Evolutionary conservation across 2,888 invertebrate species (phyloP).

Genomic region (Sericinus montela): DNA sequence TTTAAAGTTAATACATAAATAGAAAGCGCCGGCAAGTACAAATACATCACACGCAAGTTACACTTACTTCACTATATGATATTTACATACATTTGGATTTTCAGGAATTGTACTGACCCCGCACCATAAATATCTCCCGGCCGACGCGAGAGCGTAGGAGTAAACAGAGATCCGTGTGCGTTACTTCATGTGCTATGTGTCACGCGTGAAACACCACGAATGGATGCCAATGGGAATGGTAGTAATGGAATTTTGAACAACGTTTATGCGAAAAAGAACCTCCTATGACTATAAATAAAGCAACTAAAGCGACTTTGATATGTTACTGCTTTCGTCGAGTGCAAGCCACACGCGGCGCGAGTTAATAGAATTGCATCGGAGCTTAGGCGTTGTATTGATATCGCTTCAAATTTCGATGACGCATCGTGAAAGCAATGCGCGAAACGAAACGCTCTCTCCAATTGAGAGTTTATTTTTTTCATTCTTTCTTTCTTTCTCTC

Average conservation of each 20-base stretch:
- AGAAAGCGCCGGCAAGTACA: not conserved
- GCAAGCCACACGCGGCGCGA: conserved; percentile 38
- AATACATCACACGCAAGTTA: conserved; percentile 5
- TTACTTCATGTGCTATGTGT: conserved; percentile 45
- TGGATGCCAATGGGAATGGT: conserved; percentile 41
- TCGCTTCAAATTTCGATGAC: conserved; percentile 9
- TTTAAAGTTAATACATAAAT: not conserved
- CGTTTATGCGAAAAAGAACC: conserved; percentile 73
- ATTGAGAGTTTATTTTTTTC: no score
- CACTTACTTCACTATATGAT: conserved; percentile 14
- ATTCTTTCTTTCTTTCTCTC: conserved; percentile 41
- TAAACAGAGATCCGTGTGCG: not conserved
- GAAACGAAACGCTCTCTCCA: no score
- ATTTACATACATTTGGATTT: conserved; percentile 8
- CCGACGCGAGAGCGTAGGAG: not conserved
- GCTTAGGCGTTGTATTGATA: conserved; percentile 1
- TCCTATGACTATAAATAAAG: conserved; percentile 38
- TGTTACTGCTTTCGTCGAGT: conserved; percentile 61
- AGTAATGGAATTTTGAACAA: conserved; percentile 68
- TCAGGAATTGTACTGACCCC: not conserved
- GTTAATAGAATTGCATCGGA: conserved; percentile 19
- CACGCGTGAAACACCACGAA: conserved; percentile 25
- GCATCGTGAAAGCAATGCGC: conserved; percentile 16
- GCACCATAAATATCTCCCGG: not conserved
- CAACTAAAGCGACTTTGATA: conserved; percentile 59